phyloP scores from a whole-genome alignment of 2,888 invertebrate genomes.

The Trachelus tabidus region DNA sequence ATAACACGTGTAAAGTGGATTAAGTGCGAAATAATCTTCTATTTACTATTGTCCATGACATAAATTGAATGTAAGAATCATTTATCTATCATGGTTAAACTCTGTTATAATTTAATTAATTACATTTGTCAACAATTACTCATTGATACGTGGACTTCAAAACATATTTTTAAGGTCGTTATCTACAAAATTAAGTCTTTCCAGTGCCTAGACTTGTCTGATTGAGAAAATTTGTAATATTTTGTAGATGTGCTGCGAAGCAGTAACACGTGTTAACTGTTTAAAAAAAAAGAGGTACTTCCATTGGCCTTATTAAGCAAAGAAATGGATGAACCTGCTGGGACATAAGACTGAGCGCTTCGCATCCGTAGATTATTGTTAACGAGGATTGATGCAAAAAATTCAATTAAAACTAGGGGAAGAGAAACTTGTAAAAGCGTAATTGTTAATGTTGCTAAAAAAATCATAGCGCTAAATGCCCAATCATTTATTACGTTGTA shows the following conservation, averaged over 20 bases:
- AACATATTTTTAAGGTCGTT: neutral
- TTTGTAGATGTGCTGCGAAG: neutral
- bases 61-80: neutral
- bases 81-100: neutral
- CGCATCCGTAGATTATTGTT: constrained; percentile 43
- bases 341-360: constrained; percentile 58
- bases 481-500: constrained; percentile 46
- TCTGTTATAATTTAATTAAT: neutral
- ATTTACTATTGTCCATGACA: neutral
- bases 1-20: neutral
- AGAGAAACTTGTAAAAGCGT: constrained; percentile 25
- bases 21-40: neutral
- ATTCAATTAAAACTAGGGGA: constrained; percentile 15
- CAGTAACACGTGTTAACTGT: neutral
- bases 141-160: neutral
- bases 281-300: constrained; percentile 14
- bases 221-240: neutral
- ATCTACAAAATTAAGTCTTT: neutral
- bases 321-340: constrained; percentile 43
- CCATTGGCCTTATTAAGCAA: constrained; percentile 36
- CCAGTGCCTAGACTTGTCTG: neutral
- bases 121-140: neutral
- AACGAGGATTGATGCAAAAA: constrained; percentile 18
- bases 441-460: constrained; percentile 45
- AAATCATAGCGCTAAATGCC: constrained; percentile 37